Conservation (phyloP, 2,113 vertebrate species). For the Apodemus sylvaticus region DNA sequence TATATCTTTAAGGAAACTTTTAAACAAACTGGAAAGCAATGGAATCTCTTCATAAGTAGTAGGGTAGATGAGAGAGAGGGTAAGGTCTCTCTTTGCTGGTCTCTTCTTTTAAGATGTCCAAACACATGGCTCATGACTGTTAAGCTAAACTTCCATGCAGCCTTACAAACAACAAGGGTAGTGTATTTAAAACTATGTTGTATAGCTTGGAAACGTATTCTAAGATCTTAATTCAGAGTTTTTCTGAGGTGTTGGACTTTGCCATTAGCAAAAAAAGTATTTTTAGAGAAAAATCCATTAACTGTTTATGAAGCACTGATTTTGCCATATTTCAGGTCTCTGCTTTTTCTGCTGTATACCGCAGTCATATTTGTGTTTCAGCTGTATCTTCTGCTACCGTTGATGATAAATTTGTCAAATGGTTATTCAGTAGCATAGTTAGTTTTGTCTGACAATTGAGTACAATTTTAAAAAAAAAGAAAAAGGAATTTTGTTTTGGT, state of each 20-base stretch:
- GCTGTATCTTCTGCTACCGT: slow-evolving; percentile 70
- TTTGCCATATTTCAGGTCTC: slow-evolving; percentile 80
- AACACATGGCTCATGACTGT: slow-evolving; percentile 93
- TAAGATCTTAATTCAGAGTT: slow-evolving; percentile 82
- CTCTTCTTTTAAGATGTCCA: slow-evolving; percentile 88
- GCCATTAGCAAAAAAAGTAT: slow-evolving; percentile 86
- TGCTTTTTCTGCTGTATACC: slow-evolving; percentile 78
- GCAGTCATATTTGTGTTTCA: slow-evolving; percentile 60
- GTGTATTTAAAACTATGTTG: slow-evolving; percentile 82
- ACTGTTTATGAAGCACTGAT: slow-evolving; percentile 84
- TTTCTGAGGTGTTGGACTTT: slow-evolving; percentile 86
- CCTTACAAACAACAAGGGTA: slow-evolving; percentile 85
- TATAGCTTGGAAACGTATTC: slow-evolving; percentile 81
- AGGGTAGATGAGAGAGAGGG: slow-evolving; percentile 65
- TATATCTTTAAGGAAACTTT: slow-evolving; percentile 67
- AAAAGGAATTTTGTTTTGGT: slow-evolving; percentile 46
- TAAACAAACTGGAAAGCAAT: slow-evolving; percentile 67
- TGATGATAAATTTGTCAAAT: slow-evolving; percentile 69
- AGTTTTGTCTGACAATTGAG: slow-evolving; percentile 43
- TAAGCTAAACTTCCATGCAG: slow-evolving; percentile 89
- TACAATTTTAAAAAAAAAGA: neutral
- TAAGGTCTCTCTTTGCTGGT: slow-evolving; percentile 89
- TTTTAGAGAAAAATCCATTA: slow-evolving; percentile 83
- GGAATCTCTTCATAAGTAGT: slow-evolving; percentile 76
- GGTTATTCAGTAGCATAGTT: slow-evolving; percentile 16